A percentile compares a stretch with the other conserved stretches of the same genome.
Conservation (phyloP, 2,888 invertebrate genomes). For the Diaphora mendica region DNA sequence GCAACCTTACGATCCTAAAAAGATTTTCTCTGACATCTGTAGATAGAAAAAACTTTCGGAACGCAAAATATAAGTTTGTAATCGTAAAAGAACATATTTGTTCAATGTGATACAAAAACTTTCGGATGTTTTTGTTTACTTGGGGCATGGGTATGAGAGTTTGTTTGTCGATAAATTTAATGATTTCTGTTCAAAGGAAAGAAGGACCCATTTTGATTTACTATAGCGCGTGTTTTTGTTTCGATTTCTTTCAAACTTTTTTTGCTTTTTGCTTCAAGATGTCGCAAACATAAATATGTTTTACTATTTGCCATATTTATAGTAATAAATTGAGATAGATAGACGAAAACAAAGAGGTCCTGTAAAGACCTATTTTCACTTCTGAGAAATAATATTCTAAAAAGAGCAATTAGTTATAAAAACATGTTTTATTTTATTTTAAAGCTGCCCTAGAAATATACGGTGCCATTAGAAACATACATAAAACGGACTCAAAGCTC, state of each 20-base stretch:
- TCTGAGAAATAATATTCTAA: neutral
- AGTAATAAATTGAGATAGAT: neutral
- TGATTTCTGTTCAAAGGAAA: neutral
- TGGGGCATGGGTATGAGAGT: neutral
- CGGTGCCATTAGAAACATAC: no score
- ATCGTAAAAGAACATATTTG: neutral
- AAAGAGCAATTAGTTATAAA: no score
- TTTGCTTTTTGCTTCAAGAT: neutral
- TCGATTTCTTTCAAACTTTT: neutral
- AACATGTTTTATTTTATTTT: no score
- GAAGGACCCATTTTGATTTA: neutral
- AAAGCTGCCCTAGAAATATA: no score
- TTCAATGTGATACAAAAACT: neutral
- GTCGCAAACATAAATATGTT: neutral
- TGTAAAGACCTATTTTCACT: neutral
- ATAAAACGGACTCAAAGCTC: no score
- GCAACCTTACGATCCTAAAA: neutral
- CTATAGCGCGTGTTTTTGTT: neutral
- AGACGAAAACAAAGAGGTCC: neutral
- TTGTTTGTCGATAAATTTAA: neutral
- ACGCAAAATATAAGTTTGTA: neutral
- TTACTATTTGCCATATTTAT: neutral
- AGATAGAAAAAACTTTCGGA: no score
- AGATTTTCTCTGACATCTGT: neutral
- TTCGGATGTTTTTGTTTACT: neutral